Evolutionary conservation across 2,797 vertebrate genomes (phyloP).

Genomic region (Mionectes olivaceus): DNA sequence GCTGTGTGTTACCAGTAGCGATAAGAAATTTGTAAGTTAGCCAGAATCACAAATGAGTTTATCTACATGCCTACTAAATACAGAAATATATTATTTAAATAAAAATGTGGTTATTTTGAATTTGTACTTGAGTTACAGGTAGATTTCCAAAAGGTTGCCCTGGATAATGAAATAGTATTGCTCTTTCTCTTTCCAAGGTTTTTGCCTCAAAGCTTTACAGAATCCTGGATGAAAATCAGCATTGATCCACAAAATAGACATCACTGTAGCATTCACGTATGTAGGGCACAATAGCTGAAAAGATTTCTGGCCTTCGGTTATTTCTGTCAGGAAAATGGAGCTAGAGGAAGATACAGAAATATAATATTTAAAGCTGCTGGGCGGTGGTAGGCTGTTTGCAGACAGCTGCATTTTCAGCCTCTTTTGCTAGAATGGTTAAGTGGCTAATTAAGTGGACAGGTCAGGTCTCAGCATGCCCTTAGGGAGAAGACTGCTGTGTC

Average conservation of each 20-base stretch:
- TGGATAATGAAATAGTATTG: not conserved
- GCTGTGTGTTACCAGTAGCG: not conserved
- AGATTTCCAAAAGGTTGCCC: not conserved
- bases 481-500: not conserved
- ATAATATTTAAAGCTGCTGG: conserved; percentile 32
- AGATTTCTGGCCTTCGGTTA: conserved; percentile 2
- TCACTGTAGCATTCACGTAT: not conserved
- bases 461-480: not conserved
- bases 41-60: not conserved
- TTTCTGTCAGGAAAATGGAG: conserved; percentile 52
- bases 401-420: conserved; percentile 34
- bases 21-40: not conserved
- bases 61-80: not conserved
- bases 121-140: not conserved
- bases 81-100: not conserved
- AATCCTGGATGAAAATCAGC: not conserved
- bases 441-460: conserved; percentile 67
- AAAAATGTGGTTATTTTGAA: not conserved
- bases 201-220: not conserved
- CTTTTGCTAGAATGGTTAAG: conserved; percentile 47
- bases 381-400: not conserved
- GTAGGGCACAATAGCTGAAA: conserved; percentile 1
- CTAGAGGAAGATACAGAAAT: not conserved
- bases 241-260: not conserved
- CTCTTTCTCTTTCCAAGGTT: not conserved